These are phyloP conservation scores for Parotocinclus haroldoi DNA, from an alignment of 2,797 vertebrate species.

Conservation along the genomic window DNA sequence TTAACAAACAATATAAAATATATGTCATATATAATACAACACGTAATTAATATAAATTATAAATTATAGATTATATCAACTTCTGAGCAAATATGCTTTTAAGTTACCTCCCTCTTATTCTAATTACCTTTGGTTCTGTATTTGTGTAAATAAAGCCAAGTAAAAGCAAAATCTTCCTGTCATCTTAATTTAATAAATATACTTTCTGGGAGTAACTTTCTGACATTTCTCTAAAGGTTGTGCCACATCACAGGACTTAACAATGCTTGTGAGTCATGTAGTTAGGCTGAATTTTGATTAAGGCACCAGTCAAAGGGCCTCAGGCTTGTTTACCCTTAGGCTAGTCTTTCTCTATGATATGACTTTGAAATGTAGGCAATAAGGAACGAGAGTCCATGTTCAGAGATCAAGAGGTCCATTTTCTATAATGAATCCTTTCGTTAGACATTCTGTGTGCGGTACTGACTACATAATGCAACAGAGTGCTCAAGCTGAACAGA, in stretches of 20 bases:
- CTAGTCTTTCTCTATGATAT: conserved; percentile 2
- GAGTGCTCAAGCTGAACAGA: background rate
- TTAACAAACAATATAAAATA: too few relatives aligned
- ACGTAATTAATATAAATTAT: too few relatives aligned
- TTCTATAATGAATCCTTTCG: conserved; percentile 16
- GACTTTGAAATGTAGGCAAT: conserved; percentile 31
- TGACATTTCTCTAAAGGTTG: conserved; percentile 52
- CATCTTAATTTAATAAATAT: conserved; percentile 41
- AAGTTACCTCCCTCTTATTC: too few relatives aligned
- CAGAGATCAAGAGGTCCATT: conserved; percentile 13
- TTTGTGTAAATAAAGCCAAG: too few relatives aligned
- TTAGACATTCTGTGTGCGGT: conserved; percentile 13
- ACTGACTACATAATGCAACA: conserved; percentile 17
- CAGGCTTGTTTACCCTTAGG: conserved; percentile 18
- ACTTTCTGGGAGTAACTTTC: conserved; percentile 42
- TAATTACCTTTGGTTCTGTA: too few relatives aligned
- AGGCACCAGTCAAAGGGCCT: conserved; percentile 23
- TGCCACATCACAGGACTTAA: conserved; percentile 36
- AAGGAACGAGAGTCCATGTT: conserved; percentile 19
- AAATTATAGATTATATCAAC: too few relatives aligned
- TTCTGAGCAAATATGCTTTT: too few relatives aligned
- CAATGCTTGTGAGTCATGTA: conserved; percentile 23
- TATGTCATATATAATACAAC: too few relatives aligned
- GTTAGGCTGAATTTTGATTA: conserved; percentile 38
- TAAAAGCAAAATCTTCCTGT: conserved; percentile 20